Conservation (phyloP, 2,888 invertebrate genomes). For the Epsilonema sp. region DNA sequence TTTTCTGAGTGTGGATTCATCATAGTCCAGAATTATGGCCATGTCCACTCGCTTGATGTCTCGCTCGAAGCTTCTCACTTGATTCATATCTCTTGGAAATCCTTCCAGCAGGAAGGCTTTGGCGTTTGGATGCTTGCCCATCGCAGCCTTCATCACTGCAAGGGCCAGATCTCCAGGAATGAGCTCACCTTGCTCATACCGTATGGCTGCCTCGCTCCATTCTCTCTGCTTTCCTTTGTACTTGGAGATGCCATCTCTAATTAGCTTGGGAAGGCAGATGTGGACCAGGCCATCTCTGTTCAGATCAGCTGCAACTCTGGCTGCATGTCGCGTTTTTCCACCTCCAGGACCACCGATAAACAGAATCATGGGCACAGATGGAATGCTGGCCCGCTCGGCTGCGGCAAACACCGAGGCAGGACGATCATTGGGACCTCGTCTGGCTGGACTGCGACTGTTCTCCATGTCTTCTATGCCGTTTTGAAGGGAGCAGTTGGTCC, state of each 20-base stretch:
- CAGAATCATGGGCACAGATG: conserved; percentile 23
- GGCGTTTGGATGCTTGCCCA: conserved; percentile 18
- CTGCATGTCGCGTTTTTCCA: conserved; percentile 23
- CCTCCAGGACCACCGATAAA: conserved; percentile 30
- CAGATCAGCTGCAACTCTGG: conserved; percentile 16
- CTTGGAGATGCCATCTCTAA: conserved; percentile 18
- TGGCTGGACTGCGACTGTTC: too few relatives aligned
- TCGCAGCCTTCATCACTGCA: conserved; percentile 25
- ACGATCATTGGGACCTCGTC: too few relatives aligned
- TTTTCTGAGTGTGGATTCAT: conserved; percentile 22
- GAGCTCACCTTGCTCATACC: conserved; percentile 22
- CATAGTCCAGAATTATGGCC: conserved; percentile 28
- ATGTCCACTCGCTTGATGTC: conserved; percentile 18
- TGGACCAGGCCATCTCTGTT: conserved; percentile 20
- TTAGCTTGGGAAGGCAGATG: conserved; percentile 25
- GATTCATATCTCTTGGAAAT: conserved; percentile 10
- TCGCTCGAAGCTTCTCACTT: conserved; percentile 26
- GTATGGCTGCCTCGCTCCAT: conserved; percentile 24
- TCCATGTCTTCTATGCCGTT: too few relatives aligned
- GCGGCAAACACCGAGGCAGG: background rate
- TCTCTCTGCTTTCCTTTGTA: conserved; percentile 25
- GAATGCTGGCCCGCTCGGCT: conserved; percentile 20
- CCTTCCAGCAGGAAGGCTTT: conserved; percentile 22
- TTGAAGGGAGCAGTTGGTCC: too few relatives aligned
- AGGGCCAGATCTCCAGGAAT: conserved; percentile 25